Conservation (phyloP, 2,797 vertebrate species). For the Onychomys leucogaster region DNA sequence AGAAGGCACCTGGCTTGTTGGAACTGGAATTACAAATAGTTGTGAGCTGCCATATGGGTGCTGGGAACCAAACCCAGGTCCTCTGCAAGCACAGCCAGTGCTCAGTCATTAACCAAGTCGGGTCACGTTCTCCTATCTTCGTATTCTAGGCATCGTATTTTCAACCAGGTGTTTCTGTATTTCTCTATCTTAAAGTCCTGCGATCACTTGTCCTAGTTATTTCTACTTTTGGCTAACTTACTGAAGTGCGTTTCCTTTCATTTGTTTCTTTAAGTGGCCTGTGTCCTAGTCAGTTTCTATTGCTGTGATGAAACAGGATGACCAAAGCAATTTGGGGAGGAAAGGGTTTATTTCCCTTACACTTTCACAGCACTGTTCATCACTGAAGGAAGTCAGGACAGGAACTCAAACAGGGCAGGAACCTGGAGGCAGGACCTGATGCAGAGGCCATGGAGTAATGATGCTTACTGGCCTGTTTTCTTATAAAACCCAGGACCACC, state of each 20-base stretch:
- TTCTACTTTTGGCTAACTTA: constrained; percentile 35
- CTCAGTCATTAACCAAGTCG: neutral
- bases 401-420: neutral
- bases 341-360: neutral
- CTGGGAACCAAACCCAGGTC: neutral
- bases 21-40: neutral
- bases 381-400: neutral
- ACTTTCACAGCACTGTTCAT: neutral
- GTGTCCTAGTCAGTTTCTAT: no score
- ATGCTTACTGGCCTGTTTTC: neutral
- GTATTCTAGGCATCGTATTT: neutral
- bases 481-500: neutral
- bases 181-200: constrained; percentile 30
- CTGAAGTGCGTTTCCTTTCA: neutral
- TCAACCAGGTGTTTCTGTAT: neutral
- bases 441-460: neutral
- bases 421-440: neutral
- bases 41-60: neutral
- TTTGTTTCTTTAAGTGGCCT: neutral
- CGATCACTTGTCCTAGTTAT: neutral
- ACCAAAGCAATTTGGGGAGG: neutral
- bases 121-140: neutral
- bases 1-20: neutral
- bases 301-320: no score
- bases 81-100: neutral